Conservation (phyloP, 2,888 invertebrate species). For the Dexiosoma caninum region DNA sequence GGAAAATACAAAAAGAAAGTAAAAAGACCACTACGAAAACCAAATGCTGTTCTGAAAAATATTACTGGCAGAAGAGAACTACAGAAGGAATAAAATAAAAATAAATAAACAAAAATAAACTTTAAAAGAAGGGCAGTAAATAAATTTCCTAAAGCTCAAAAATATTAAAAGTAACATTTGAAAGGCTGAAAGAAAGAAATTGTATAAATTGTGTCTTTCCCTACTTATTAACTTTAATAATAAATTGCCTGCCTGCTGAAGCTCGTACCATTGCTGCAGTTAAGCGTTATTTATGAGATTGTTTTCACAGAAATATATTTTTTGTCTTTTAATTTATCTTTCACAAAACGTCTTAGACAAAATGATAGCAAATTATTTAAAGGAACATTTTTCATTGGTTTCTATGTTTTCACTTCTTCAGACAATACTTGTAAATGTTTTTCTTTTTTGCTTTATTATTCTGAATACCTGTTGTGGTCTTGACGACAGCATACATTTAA, state of each 20-base stretch:
- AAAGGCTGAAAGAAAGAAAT: slow-evolving; percentile 3
- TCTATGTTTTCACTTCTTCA: neutral
- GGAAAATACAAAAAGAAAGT: neutral
- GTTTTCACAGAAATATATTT: slow-evolving; percentile 35
- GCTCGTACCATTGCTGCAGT: slow-evolving; percentile 19
- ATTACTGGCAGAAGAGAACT: slow-evolving; percentile 12
- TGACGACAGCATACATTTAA: too few relatives aligned
- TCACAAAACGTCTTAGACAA: neutral
- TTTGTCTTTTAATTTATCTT: neutral
- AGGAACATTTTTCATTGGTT: neutral
- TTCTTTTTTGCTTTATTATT: too few relatives aligned
- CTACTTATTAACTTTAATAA: slow-evolving; percentile 21
- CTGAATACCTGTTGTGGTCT: too few relatives aligned
- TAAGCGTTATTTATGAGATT: slow-evolving; percentile 52
- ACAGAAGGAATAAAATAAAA: slow-evolving; percentile 11
- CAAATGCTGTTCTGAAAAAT: slow-evolving; percentile 14
- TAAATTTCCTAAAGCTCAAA: slow-evolving; percentile 55
- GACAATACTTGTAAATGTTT: too few relatives aligned
- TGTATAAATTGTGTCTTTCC: slow-evolving; percentile 12
- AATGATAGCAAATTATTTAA: slow-evolving; percentile 25
- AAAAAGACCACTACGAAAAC: neutral
- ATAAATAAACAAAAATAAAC: slow-evolving; percentile 16
- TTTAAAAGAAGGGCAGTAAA: slow-evolving; percentile 28
- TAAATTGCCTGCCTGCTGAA: slow-evolving; percentile 34
- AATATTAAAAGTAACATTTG: slow-evolving; percentile 29